Evolutionary conservation across 2,888 invertebrate species (phyloP).

Genomic region (Calameuta idolon): DNA sequence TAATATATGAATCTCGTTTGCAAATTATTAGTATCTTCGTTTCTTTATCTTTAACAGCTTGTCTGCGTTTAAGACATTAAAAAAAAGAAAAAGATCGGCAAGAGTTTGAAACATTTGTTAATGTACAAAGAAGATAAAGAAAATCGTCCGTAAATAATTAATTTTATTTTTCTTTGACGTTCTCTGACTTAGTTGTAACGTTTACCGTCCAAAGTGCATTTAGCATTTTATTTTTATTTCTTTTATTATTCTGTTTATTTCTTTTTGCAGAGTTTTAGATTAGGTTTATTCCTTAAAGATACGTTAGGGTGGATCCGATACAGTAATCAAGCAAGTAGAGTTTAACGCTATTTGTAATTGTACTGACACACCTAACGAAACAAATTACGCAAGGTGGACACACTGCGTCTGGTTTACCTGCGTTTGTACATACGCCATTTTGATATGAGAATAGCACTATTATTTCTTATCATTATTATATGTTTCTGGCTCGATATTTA

Average conservation of each 20-base stretch:
- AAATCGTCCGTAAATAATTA: not conserved
- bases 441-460: conserved; percentile 35
- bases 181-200: conserved; percentile 53
- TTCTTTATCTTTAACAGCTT: not conserved
- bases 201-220: conserved; percentile 63
- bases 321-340: conserved; percentile 18
- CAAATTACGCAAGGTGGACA: not conserved
- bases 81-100: not conserved
- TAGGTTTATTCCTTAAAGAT: conserved; percentile 28
- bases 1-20: not conserved
- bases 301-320: conserved; percentile 9
- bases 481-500: conserved; percentile 36
- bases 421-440: conserved; percentile 40
- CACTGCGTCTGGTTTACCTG: not conserved
- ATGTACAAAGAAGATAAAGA: conserved; percentile 3
- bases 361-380: conserved; percentile 21
- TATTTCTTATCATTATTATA: conserved; percentile 32
- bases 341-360: conserved; percentile 20
- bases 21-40: not conserved
- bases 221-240: conserved; percentile 38
- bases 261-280: conserved; percentile 26
- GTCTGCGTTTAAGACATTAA: not conserved
- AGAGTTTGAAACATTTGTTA: not conserved
- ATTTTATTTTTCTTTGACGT: conserved; percentile 10
- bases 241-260: conserved; percentile 25